Base-by-base conservation (phyloP, 2,113 vertebrate species). In the Oryzias curvinotus region DNA sequence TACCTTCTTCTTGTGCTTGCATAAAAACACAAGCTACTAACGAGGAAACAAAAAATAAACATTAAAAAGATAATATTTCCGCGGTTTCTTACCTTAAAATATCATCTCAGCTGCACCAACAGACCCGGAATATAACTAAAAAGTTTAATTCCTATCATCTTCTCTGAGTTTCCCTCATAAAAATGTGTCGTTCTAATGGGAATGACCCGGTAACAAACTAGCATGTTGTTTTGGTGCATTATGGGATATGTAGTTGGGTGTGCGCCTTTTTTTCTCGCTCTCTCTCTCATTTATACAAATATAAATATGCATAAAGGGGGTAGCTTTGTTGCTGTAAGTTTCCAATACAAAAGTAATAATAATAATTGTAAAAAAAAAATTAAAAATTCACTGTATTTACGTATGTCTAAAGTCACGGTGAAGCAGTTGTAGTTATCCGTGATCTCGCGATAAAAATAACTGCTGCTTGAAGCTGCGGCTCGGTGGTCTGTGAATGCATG, bases 171-270 rank as follows among this genome's bases (percentile, higher is more conserved):
- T 71, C 52, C 5, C 75, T 50, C 14, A 57, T 7, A 4, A 10
- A 67, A 75, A 73, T 16, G 14, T 14, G 19, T 2, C 42, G 56
- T 48, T 53, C 1, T 4, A 46, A 7, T 26, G 4, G 17, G 3
- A 0, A 3, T 48, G n/a, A 80, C 80, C 10, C 77, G 85, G 88
- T 86, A 86, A 52, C 55, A 73, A 85, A 75, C 25, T 12, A 0
- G 15, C 1, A 0, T 2, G 3, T 1, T 0, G 0, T 4, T 0
- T 0, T 0, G 41, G 18, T 76, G 85, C 56, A 84, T 81, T 14
- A 0, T 83, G 83, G 86, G 84, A 83, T 3, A 65, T 60, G 84
- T 46, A 75, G 84, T 88, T 59, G 0, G 1, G 3, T 1, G 8
- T 2, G 0, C 0, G 15, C 3, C 1, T 3, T 60, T 57, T 42